These are phyloP conservation scores for Morus bassanus DNA, from an alignment of 2,797 vertebrate genomes.

Conservation along the genomic window DNA sequence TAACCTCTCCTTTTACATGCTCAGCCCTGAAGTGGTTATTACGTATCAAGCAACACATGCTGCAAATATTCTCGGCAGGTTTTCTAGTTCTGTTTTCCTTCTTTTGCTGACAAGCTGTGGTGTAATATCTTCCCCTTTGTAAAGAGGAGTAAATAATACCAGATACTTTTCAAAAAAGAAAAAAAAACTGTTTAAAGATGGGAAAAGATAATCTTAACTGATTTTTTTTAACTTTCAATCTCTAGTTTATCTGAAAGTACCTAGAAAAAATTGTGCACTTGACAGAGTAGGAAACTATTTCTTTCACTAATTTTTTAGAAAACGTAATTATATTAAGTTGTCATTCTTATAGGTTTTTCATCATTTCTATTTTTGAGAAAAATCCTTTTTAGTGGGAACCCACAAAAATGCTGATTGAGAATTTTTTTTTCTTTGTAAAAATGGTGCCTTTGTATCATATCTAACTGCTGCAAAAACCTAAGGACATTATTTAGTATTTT, in stretches of 20 bases:
- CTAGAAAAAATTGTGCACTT: background rate
- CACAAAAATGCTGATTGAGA: background rate
- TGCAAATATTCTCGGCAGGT: conserved; percentile 22
- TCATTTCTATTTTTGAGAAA: background rate
- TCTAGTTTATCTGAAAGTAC: background rate
- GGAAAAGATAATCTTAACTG: background rate
- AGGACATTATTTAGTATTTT: background rate
- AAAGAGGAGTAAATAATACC: background rate
- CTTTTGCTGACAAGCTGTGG: background rate
- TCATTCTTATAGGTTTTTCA: background rate
- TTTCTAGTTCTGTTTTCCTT: conserved; percentile 11
- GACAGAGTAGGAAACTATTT: background rate
- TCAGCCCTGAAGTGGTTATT: conserved; percentile 41
- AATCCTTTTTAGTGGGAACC: background rate
- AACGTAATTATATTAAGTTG: background rate
- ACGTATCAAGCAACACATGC: conserved; percentile 44
- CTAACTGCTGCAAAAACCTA: background rate
- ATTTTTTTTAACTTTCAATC: background rate
- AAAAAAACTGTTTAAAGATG: background rate
- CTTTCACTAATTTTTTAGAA: background rate
- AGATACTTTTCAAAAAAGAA: background rate
- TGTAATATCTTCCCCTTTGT: background rate
- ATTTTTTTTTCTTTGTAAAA: background rate
- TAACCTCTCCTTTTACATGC: conserved; percentile 28
- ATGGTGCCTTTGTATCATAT: background rate